Evolutionary conservation across 2,797 vertebrate genomes (phyloP).

Genomic region (Galagoides demidoff): DNA sequence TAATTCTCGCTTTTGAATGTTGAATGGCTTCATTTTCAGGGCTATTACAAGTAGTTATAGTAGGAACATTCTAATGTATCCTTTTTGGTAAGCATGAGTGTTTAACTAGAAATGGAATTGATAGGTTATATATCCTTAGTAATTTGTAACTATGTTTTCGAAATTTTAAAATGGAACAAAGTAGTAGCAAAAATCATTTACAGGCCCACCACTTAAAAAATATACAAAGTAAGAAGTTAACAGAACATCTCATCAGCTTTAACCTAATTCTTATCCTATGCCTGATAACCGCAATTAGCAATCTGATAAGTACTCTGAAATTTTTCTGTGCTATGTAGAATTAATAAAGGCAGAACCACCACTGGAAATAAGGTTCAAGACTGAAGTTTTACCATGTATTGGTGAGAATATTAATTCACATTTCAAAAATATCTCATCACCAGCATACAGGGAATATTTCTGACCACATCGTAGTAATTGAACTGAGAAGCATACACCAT

Average conservation of each 20-base stretch:
- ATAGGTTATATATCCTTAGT: neutral
- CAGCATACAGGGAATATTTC: slow-evolving; percentile 17
- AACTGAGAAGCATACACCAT: slow-evolving; percentile 15
- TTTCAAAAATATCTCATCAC: slow-evolving; percentile 49
- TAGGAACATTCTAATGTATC: slow-evolving; percentile 1
- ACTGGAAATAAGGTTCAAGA: slow-evolving; percentile 13
- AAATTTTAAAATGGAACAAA: neutral
- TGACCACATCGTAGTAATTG: slow-evolving; percentile 1
- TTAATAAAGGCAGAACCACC: slow-evolving; percentile 22
- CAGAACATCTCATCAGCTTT: neutral
- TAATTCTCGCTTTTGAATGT: neutral
- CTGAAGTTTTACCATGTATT: neutral
- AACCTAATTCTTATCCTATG: neutral
- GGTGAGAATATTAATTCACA: neutral
- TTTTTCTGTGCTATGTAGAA: neutral
- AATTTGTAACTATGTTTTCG: slow-evolving; percentile 46
- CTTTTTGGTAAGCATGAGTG: neutral
- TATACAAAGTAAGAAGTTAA: neutral
- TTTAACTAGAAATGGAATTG: neutral
- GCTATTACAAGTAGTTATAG: neutral
- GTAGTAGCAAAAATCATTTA: neutral
- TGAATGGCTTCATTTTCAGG: neutral
- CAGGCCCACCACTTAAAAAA: slow-evolving; percentile 7
- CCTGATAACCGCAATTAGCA: slow-evolving; percentile 17
- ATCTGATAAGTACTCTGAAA: neutral